A percentile compares a stretch with the other conserved stretches of the same genome.
Conservation (phyloP, 1,140 invertebrate genomes). For the Sycophila sp. region DNA sequence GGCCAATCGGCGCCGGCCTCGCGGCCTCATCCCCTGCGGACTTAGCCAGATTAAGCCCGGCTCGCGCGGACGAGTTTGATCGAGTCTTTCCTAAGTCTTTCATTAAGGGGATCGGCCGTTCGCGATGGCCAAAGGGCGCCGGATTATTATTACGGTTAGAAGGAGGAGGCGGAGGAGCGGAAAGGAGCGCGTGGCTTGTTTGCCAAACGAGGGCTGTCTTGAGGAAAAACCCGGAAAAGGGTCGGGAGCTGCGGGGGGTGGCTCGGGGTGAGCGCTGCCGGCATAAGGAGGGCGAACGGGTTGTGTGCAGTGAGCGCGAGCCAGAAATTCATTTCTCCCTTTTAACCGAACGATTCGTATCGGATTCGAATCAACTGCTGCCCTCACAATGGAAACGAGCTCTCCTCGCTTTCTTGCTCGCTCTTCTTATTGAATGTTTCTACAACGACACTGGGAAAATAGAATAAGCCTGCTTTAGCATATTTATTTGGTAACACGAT, state of each 20-base stretch:
- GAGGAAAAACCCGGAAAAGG: conserved; percentile 41
- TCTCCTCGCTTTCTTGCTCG: neutral
- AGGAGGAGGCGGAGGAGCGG: neutral
- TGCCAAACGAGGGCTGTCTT: conserved; percentile 44
- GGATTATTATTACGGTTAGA: conserved; percentile 52
- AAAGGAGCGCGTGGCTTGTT: conserved; percentile 47
- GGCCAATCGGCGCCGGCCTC: too few relatives aligned
- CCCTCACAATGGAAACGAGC: neutral
- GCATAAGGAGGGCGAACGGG: neutral
- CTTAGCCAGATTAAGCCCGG: conserved; percentile 46
- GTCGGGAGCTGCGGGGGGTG: conserved; percentile 24
- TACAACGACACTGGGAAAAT: neutral
- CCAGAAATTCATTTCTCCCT: conserved; percentile 27
- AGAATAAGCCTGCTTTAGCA: conserved; percentile 8
- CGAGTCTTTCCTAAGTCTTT: conserved; percentile 54
- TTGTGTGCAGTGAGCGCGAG: conserved; percentile 14
- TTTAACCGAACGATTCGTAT: conserved; percentile 20
- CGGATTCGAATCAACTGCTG: conserved; percentile 20
- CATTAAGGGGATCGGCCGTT: conserved; percentile 50
- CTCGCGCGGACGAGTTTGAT: conserved; percentile 52
- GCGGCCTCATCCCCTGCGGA: neutral
- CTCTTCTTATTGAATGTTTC: conserved; percentile 21
- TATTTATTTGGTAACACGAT: too few relatives aligned
- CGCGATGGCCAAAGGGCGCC: conserved; percentile 18
- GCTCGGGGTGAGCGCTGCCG: conserved; percentile 44